These are phyloP conservation scores for Galleria mellonella DNA, from an alignment of 1,140 invertebrate species.

Conservation along the genomic window DNA sequence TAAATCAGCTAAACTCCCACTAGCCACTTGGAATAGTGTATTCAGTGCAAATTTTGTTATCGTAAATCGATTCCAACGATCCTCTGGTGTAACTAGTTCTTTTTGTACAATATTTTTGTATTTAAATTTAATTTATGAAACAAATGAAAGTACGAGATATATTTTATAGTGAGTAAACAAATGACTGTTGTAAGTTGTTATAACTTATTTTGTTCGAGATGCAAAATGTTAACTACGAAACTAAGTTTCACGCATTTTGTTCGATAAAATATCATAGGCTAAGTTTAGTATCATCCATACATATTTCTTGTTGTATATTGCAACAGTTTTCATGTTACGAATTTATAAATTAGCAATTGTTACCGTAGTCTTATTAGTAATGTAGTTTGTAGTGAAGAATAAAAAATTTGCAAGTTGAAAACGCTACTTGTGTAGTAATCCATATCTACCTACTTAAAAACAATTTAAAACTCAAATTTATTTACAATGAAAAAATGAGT, in stretches of 20 bases:
- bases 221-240: constrained; percentile 10
- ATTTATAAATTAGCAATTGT: constrained; percentile 59
- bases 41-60: no score
- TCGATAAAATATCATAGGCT: constrained; percentile 45
- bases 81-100: constrained; percentile 20
- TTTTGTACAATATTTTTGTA: constrained; percentile 44
- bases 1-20: no score
- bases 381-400: constrained; percentile 30
- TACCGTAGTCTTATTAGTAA: constrained; percentile 48
- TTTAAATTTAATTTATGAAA: constrained; percentile 31
- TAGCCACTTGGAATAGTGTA: no score
- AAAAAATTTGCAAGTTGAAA: constrained; percentile 27
- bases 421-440: no score
- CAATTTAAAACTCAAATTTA: no score
- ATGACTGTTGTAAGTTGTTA: constrained; percentile 30
- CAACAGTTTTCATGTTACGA: constrained; percentile 53
- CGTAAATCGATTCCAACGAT: constrained; percentile 12
- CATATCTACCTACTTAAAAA: no score
- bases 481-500: no score
- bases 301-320: constrained; percentile 33
- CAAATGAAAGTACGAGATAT: constrained; percentile 21
- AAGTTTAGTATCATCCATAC: constrained; percentile 33
- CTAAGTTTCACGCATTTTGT: constrained; percentile 24
- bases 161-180: constrained; percentile 13
- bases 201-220: constrained; percentile 17